phyloP scores from a whole-genome alignment of 2,888 invertebrate species.

The Ramazzottius varieornatus region DNA sequence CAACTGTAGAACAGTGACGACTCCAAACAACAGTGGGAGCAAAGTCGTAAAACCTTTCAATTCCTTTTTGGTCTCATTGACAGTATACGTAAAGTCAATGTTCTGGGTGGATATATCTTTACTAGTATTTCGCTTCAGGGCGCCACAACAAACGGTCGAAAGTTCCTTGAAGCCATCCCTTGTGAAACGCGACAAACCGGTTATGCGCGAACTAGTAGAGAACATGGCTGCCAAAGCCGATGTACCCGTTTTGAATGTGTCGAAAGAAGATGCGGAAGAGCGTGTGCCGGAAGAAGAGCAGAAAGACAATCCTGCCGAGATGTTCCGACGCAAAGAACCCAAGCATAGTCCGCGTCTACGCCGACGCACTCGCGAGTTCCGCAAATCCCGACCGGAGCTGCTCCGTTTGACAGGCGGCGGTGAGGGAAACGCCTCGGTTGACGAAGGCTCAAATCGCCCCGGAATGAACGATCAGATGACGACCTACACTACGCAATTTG shows the following conservation, averaged over 20 bases:
- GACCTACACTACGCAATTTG: conserved; percentile 12
- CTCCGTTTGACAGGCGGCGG: neutral
- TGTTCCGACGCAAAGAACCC: neutral
- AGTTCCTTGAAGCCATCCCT: neutral
- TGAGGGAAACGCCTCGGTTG: neutral
- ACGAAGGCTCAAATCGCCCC: conserved; percentile 30
- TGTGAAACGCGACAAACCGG: neutral
- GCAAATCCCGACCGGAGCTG: neutral
- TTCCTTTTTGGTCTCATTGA: too few relatives aligned
- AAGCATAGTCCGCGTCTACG: neutral
- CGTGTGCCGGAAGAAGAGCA: neutral
- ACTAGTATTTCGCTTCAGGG: too few relatives aligned
- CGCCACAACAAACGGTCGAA: too few relatives aligned
- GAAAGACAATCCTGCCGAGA: neutral
- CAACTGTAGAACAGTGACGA: too few relatives aligned
- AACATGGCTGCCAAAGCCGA: too few relatives aligned
- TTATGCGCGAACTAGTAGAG: neutral
- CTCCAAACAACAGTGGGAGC: too few relatives aligned
- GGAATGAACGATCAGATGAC: conserved; percentile 79
- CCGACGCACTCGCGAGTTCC: neutral
- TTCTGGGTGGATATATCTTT: too few relatives aligned
- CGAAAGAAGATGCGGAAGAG: too few relatives aligned
- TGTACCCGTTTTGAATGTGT: too few relatives aligned
- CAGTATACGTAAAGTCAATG: too few relatives aligned
- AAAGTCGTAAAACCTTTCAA: too few relatives aligned